phyloP scores from a whole-genome alignment of 1,140 invertebrate genomes.

The Kradibia gibbosae region DNA sequence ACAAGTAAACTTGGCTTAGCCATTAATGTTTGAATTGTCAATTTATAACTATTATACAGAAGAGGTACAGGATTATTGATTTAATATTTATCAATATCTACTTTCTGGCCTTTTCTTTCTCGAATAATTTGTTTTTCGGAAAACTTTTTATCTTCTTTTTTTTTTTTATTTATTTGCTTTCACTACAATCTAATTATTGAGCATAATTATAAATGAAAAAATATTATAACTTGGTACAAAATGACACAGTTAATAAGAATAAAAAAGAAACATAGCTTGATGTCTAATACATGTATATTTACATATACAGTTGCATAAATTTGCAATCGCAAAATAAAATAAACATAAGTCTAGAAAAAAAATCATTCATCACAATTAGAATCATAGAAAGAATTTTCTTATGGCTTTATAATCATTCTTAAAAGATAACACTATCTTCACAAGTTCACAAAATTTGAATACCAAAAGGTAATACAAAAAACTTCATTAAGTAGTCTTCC shows the following conservation, averaged over 20 bases:
- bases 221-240: conserved; percentile 5
- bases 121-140: conserved; percentile 36
- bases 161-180: conserved; percentile 41
- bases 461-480: conserved; percentile 26
- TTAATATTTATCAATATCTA: conserved; percentile 48
- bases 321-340: conserved; percentile 33
- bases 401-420: background rate
- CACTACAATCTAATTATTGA: conserved; percentile 19
- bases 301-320: conserved; percentile 34
- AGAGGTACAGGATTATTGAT: conserved; percentile 64
- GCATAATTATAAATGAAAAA: conserved; percentile 21
- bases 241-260: conserved; percentile 5
- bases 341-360: conserved; percentile 21
- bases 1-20: conserved; percentile 67
- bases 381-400: conserved; percentile 12
- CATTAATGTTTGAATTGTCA: conserved; percentile 61
- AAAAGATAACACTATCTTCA: conserved; percentile 28
- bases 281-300: conserved; percentile 43
- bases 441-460: conserved; percentile 13
- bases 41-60: conserved; percentile 67
- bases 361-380: conserved; percentile 23
- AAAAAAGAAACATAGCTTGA: conserved; percentile 25
- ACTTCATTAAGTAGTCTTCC: conserved; percentile 23
- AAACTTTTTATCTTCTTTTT: conserved; percentile 39
- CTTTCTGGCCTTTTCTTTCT: conserved; percentile 26